Evolutionary conservation across 2,113 vertebrate species (phyloP), one percentile per base, ranked within the genome.

Genomic region (Elachura formosa): DNA sequence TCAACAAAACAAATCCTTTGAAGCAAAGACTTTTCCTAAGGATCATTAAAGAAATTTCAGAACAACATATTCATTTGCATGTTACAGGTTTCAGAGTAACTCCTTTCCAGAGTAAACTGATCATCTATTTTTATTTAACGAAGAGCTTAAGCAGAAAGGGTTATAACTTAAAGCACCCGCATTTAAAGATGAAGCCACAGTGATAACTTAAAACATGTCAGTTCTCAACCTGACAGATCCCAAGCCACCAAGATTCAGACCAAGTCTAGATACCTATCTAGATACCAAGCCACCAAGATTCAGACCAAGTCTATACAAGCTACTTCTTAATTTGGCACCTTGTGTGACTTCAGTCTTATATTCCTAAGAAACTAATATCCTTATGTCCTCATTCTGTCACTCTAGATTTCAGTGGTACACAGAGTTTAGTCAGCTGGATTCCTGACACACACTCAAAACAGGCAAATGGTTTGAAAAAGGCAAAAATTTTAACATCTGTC

Each of bases 331-430:
- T 77, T 55, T 88, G 51, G 51, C 56, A 80, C 84, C 64, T 81
- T 3, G 8, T 83, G 31, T 20, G 48, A 84, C 59, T 90, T 93
- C 55, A 77, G 34, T 40, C 49, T 89, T 55, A 15, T 73, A 66
- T 46, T 94, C 24, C 24, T 62, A 40, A 92, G 85, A 75, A 94
- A 55, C 55, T 46, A 87, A 87, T 92, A 92, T 78, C 48, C 43
- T 10, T 12, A 4, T 36, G 75, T 58, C 86, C 90, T 90, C 94
- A 93, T 92, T 96, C 92, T 95, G 75, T 92, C 94, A 90, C 73
- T 90, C 72, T 54, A 46, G 36, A 84, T 90, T 94, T 86, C 59
- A 81, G 2, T 25, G 16, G 85, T 58, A 25, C 34, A 52, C 58
- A 64, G 2, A 41, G 43, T 88, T 91, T 87, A 92, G 67, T 94